Evolutionary conservation across 2,797 vertebrate species (phyloP).

Genomic region (Sebastes diploproa): DNA sequence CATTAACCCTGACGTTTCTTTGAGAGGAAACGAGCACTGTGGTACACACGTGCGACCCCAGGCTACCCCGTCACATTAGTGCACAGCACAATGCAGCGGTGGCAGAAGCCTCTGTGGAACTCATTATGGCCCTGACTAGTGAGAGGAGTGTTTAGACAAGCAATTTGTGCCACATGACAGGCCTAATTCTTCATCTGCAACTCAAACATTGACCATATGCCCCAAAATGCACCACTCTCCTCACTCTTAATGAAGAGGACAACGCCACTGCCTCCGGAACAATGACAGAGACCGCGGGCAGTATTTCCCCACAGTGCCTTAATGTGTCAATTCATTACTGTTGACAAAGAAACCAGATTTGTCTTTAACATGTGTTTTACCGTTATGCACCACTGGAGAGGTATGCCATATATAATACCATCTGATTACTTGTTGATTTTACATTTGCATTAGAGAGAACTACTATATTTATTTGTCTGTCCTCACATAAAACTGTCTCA

Average conservation of each 20-base stretch:
- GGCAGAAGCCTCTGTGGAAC: slow-evolving; percentile 47
- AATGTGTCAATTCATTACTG: not conserved
- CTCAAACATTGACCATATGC: slow-evolving; percentile 46
- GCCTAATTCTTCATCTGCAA: slow-evolving; percentile 49
- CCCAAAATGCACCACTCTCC: slow-evolving; percentile 15
- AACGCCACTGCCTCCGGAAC: not conserved
- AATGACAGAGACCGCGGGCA: not conserved
- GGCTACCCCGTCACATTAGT: slow-evolving; percentile 43
- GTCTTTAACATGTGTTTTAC: not conserved
- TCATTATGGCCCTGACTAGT: slow-evolving; percentile 57
- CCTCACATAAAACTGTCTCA: not conserved
- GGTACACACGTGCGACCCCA: slow-evolving; percentile 16
- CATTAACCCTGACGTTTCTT: slow-evolving; percentile 57
- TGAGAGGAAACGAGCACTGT: slow-evolving; percentile 13
- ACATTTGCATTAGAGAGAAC: not conserved
- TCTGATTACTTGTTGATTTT: not conserved
- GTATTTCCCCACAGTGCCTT: not conserved
- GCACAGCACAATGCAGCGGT: slow-evolving; percentile 13
- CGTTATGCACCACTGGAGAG: not conserved
- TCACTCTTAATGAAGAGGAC: slow-evolving; percentile 33
- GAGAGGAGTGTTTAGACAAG: slow-evolving; percentile 65
- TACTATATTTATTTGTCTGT: not conserved
- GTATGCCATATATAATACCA: not conserved
- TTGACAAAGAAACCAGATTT: not conserved
- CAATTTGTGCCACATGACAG: slow-evolving; percentile 65